phyloP scores from a whole-genome alignment of 2,797 vertebrate genomes.

The Anolis apletophallus region DNA sequence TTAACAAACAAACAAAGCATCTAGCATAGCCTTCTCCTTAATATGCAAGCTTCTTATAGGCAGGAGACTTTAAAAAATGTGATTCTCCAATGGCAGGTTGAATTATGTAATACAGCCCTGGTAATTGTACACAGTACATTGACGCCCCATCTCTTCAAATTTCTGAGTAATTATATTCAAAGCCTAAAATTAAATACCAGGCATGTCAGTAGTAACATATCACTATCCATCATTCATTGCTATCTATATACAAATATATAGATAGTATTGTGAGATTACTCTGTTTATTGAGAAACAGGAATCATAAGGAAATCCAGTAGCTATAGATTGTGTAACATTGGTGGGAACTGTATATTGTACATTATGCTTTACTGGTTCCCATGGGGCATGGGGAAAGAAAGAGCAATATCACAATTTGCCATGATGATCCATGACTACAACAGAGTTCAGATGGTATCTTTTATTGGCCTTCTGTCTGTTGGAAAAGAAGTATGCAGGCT shows the following conservation, averaged over 20 bases:
- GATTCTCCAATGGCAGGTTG: neutral
- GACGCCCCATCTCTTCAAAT: neutral
- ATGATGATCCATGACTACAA: neutral
- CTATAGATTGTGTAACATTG: neutral
- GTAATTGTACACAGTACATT: neutral
- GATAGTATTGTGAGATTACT: neutral
- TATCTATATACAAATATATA: neutral
- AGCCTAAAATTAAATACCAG: neutral
- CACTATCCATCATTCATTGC: neutral
- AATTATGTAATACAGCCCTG: neutral
- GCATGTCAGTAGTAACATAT: neutral
- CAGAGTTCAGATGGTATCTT: neutral
- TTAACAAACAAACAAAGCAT: neutral
- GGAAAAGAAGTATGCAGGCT: neutral
- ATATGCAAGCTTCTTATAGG: neutral
- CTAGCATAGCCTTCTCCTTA: neutral
- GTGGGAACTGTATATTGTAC: neutral
- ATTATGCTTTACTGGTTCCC: neutral
- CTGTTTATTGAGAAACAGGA: neutral
- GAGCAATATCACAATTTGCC: neutral
- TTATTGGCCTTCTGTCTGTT: neutral
- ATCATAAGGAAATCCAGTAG: neutral
- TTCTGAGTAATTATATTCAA: neutral
- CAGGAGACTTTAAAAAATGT: neutral
- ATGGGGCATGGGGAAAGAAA: neutral